Base-by-base conservation (phyloP, 1,140 invertebrate species). In the Drosophila orosa region DNA sequence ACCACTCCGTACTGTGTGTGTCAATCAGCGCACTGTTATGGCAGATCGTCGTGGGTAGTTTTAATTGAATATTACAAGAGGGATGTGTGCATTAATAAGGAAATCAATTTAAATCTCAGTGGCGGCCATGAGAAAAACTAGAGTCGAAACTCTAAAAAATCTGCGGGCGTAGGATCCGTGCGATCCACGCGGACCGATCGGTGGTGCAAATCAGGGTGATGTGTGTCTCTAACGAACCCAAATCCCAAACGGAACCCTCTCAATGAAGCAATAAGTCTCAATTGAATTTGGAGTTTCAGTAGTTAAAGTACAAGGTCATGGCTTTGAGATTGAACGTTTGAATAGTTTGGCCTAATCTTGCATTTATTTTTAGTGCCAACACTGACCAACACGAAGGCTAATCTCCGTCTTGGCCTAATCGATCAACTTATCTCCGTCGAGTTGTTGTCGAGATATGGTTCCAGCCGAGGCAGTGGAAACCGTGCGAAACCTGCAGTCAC, bases 31-130 rank as follows among this genome's bases (percentile, higher is more conserved):
- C 67, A 39, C 33, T 75, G 61, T 27, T 15, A 31, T 54, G 55
- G 45, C 48, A 15, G 48, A 52, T 54, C 50, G 47, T 76, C 79
- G 83, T 84, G 84, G 80, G 84, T 73, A 54, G 57, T 90, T 83
- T 90, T 86, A 90, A 90, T 90, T 90, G 79, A 85, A 86, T 90
- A 86, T 85, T 90, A 90, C 79, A 86, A 90, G 85, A 85, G 85
- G 85, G 85, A 89, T 90, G 86, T 85, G 86, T 90, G 82, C 86
- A 72, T 85, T 90, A 90, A 90, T 90, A 90, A 90, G 86, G 86
- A 90, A 90, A 90, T 90, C 80, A 90, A 90, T 90, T 90, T 90
- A 90, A 90, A 90, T 90, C 86, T 82, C 86, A 83, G 85, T 50
- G 35, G 47, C 66, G 57, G 35, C 47, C 86, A 90, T 89, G 80